phyloP scores from a whole-genome alignment of 2,113 vertebrate genomes.

The Ranitomeya imitator region DNA sequence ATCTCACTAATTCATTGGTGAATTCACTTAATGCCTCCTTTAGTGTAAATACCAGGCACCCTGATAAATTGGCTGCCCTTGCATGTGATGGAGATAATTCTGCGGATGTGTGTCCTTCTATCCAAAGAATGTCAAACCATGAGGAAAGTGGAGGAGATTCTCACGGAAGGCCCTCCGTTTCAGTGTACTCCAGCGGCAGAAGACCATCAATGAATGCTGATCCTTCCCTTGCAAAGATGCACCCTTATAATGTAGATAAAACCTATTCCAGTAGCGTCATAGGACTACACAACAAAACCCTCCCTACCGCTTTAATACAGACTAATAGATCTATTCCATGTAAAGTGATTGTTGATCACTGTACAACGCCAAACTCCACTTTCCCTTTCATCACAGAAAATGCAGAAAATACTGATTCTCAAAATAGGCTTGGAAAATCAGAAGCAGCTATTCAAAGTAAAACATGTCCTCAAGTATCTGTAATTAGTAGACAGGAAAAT shows the following conservation, averaged over 20 bases:
- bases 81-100: slow-evolving; percentile 69
- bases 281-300: slow-evolving; percentile 71
- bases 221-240: slow-evolving; percentile 66
- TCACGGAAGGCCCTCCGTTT: slow-evolving; percentile 65
- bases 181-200: slow-evolving; percentile 75
- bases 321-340: slow-evolving; percentile 81
- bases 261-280: slow-evolving; percentile 67
- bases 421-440: slow-evolving; percentile 70
- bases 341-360: slow-evolving; percentile 83
- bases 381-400: slow-evolving; percentile 71
- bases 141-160: slow-evolving; percentile 65
- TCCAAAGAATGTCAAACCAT: slow-evolving; percentile 69
- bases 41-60: slow-evolving; percentile 69
- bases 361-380: slow-evolving; percentile 73
- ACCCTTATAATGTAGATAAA: slow-evolving; percentile 71
- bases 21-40: slow-evolving; percentile 74
- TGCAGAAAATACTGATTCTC: slow-evolving; percentile 69
- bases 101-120: slow-evolving; percentile 63
- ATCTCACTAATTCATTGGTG: slow-evolving; percentile 73
- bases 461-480: slow-evolving; percentile 79
- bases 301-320: slow-evolving; percentile 68
- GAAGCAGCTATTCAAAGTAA: slow-evolving; percentile 71
- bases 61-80: slow-evolving; percentile 74
- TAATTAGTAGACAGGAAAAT: slow-evolving; percentile 78
- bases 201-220: slow-evolving; percentile 69